Base-by-base conservation (phyloP, 2,888 invertebrate species). In the Chironomus riparius region DNA sequence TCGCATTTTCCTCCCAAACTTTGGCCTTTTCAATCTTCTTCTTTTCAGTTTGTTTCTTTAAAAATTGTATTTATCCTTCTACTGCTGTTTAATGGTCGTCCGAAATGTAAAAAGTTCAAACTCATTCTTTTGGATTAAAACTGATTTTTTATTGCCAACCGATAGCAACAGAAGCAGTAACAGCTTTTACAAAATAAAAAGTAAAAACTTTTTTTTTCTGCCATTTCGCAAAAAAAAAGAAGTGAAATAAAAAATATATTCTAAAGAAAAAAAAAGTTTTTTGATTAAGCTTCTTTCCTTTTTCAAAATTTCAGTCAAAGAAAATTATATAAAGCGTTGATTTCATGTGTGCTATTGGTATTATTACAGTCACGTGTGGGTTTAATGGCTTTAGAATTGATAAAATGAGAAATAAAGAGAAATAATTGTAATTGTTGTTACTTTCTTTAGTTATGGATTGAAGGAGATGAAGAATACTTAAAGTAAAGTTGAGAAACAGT, bases 111-210 rank as follows among this genome's bases (percentile, higher is more conserved):
- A 10, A 65, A 65, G 22, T 10, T 24, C 21, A 21, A 21, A 21
- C 10, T 21, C 6, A 22, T 24, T 24, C 24, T 12, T 65, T 6
- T 38, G 68, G 68, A 68, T 68, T 68, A 68, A 68, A 68, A 68
- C 68, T 68, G 68, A 68, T 38, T 68, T 65, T 68, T 68, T 68
- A 68, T 47, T 68, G 68, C 68, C 15, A 38, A 47, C n/a, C 47
- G 5, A 56, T 56, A 56, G 56, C 15, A 56, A 15, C 56, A 50
- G 50, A n/a, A 18, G n/a, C 56, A 56, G 56, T 4, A 38, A 38
- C 38, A 38, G 38, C 38, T 38, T 38, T 38, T 38, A 38, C 10
- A 10, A 38, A 38, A 56, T 18, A 15, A 56, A 38, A 38, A 38
- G 56, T 56, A 22, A 65, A 68, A 68, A 68, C 24, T 68, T 68